Conservation (phyloP, 2,113 vertebrate genomes). For the Tachuris rubrigastra region DNA sequence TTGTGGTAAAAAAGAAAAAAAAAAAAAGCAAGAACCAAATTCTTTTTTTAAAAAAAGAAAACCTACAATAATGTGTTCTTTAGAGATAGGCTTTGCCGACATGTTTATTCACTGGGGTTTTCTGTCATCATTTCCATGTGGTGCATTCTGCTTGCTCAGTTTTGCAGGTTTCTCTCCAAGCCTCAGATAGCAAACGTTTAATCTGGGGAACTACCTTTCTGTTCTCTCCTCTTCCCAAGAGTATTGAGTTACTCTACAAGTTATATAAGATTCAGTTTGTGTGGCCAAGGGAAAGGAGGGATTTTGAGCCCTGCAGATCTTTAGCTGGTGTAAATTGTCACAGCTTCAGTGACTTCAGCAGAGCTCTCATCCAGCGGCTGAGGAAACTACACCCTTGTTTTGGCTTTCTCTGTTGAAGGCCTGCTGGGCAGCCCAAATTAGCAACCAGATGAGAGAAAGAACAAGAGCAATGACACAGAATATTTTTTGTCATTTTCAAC, state of each 20-base stretch:
- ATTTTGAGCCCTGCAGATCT: not conserved
- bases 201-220: not conserved
- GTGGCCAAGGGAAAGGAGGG: not conserved
- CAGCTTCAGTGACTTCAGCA: slow-evolving; percentile 10
- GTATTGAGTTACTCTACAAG: not conserved
- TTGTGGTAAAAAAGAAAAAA: not conserved
- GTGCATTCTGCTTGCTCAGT: not conserved
- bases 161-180: slow-evolving; percentile 1
- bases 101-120: slow-evolving; percentile 19
- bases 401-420: slow-evolving; percentile 8
- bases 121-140: slow-evolving; percentile 50
- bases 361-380: not conserved
- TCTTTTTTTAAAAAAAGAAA: not conserved
- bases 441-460: not conserved
- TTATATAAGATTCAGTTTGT: not conserved
- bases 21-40: not conserved
- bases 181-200: not conserved
- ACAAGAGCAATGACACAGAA: not conserved
- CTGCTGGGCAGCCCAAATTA: slow-evolving; percentile 6
- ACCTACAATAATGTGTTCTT: not conserved
- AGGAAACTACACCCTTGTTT: not conserved
- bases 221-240: not conserved
- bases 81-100: not conserved
- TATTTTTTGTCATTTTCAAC: not conserved
- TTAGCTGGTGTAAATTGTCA: not conserved